Evolutionary conservation across 2,888 invertebrate species (phyloP).

Genomic region (Cephus nigrinus): DNA sequence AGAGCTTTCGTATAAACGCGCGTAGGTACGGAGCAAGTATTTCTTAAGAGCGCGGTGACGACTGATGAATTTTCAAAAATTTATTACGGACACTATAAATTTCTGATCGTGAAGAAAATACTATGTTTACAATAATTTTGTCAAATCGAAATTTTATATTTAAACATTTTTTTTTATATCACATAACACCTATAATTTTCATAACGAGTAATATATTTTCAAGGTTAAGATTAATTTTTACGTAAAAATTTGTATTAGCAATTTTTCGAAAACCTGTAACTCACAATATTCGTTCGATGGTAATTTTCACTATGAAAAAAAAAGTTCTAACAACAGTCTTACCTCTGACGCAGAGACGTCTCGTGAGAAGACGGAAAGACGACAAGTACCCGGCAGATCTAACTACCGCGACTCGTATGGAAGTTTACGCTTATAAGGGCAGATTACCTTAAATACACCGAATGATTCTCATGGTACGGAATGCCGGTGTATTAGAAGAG

Average conservation of each 20-base stretch:
- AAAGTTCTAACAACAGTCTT: conserved; percentile 4
- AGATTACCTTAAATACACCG: conserved; percentile 22
- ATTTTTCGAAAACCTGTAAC: not conserved
- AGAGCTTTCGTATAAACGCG: conserved; percentile 47
- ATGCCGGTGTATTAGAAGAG: not conserved
- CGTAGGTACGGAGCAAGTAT: conserved; percentile 17
- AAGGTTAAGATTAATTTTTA: not conserved
- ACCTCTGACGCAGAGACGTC: conserved; percentile 6
- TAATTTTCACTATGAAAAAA: not conserved
- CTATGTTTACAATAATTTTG: not conserved
- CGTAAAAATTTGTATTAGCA: not conserved
- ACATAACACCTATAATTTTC: not conserved
- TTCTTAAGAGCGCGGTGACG: conserved; percentile 17
- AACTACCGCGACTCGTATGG: conserved; percentile 21
- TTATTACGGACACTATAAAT: not conserved
- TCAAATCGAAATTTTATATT: not conserved
- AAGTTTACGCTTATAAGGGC: conserved; percentile 25
- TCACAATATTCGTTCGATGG: not conserved
- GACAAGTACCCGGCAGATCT: conserved; percentile 18
- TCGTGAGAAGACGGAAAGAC: conserved; percentile 17
- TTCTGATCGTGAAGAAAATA: not conserved
- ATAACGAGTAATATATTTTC: not conserved
- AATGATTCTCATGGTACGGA: conserved; percentile 15
- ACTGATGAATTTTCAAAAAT: not conserved
- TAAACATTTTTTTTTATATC: not conserved